Evolutionary conservation across 2,888 invertebrate genomes (phyloP).

Genomic region (Campaea margaritaria): DNA sequence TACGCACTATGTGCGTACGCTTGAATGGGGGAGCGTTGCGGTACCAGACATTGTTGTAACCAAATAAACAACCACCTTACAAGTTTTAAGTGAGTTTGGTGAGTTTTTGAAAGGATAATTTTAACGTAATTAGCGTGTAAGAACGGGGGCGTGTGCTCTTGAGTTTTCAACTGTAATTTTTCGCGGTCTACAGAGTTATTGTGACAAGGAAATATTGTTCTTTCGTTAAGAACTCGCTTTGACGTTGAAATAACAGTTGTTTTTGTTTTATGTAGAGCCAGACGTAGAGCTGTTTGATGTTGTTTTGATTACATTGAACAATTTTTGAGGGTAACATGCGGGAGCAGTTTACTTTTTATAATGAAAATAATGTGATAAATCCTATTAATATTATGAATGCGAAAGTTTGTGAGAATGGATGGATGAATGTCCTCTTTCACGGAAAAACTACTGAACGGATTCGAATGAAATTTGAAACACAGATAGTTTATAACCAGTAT

Average conservation of each 20-base stretch:
- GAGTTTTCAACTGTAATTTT: background rate
- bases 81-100: background rate
- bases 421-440: too few species aligned
- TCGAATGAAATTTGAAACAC: too few species aligned
- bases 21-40: too few species aligned
- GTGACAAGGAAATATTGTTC: constrained; percentile 7
- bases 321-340: background rate
- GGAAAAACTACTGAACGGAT: too few species aligned
- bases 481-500: too few species aligned
- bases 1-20: too few species aligned
- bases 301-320: constrained; percentile 4
- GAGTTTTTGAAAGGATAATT: background rate
- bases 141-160: background rate
- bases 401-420: too few species aligned
- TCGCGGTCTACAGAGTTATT: constrained; percentile 1
- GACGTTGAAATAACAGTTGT: constrained; percentile 8
- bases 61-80: too few species aligned
- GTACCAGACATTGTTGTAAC: too few species aligned
- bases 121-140: background rate
- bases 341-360: background rate
- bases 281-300: background rate
- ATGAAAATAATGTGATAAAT: too few species aligned
- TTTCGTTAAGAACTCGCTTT: constrained; percentile 8
- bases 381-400: too few species aligned
- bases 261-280: background rate